phyloP scores from a whole-genome alignment of 92 coral and sea anemone genomes.

The Heliopora coerulea region DNA sequence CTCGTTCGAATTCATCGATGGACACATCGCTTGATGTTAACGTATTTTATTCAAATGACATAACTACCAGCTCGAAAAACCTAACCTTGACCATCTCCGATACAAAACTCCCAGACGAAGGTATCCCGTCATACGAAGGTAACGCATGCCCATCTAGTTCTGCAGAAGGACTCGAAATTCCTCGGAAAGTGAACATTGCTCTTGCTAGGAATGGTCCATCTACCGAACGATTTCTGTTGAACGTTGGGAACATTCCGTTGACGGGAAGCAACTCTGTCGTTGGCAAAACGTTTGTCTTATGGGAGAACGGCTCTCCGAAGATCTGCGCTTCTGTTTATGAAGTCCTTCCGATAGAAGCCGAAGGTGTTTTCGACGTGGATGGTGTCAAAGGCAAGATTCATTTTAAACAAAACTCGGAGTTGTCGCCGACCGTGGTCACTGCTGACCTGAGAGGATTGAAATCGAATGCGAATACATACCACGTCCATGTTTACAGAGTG shows the following conservation, averaged over 20 bases:
- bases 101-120: slow-evolving; percentile 22
- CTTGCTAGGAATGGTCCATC: slow-evolving; percentile 61
- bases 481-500: slow-evolving; percentile 72
- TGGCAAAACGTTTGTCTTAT: slow-evolving; percentile 67
- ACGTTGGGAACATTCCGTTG: slow-evolving; percentile 65
- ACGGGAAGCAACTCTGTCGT: slow-evolving; percentile 58
- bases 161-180: slow-evolving; percentile 61
- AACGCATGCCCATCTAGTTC: slow-evolving; percentile 38
- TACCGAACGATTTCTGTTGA: slow-evolving; percentile 53
- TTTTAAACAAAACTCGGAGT: slow-evolving; percentile 73
- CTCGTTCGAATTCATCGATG: slow-evolving; percentile 15
- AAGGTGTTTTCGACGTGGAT: slow-evolving; percentile 62
- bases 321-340: slow-evolving; percentile 73
- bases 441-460: slow-evolving; percentile 57
- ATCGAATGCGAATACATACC: slow-evolving; percentile 67
- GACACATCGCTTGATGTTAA: slow-evolving; percentile 64
- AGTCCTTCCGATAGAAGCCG: slow-evolving; percentile 60
- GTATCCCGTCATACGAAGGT: slow-evolving; percentile 22
- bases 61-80: slow-evolving; percentile 13
- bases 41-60: slow-evolving; percentile 63
- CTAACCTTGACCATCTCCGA: slow-evolving; percentile 2
- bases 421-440: slow-evolving; percentile 72
- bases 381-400: slow-evolving; percentile 70
- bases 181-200: slow-evolving; percentile 53
- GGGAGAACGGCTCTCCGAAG: slow-evolving; percentile 40